A percentile compares a stretch with the other conserved stretches of the same genome.
Conservation (phyloP, 1,140 invertebrate genomes). For the Drosophila seguyi region DNA sequence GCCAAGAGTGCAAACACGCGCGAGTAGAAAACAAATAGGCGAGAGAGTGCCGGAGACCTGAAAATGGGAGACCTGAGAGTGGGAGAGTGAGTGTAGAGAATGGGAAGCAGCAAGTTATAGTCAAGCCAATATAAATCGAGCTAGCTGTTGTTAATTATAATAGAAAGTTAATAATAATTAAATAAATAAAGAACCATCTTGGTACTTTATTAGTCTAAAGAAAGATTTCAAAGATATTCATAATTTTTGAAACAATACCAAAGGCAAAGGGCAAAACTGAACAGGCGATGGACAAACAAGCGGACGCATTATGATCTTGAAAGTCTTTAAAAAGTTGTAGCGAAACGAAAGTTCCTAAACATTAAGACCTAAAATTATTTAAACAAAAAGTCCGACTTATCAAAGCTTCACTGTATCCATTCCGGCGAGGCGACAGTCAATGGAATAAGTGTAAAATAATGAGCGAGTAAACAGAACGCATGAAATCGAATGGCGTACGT, state of each 20-base stretch:
- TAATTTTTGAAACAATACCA: no score
- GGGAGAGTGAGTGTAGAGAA: constrained; percentile 3
- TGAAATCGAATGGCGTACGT: constrained; percentile 49
- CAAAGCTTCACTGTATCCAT: constrained; percentile 8
- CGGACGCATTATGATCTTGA: background rate
- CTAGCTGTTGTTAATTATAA: no score
- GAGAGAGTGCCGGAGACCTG: constrained; percentile 17
- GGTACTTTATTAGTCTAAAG: no score
- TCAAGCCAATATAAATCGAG: background rate
- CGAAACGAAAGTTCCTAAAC: background rate
- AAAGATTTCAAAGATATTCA: no score
- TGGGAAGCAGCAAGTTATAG: constrained; percentile 29
- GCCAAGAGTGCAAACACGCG: constrained; percentile 68
- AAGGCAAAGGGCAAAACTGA: background rate
- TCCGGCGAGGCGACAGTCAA: constrained; percentile 64
- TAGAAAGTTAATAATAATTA: background rate
- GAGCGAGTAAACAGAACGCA: constrained; percentile 70
- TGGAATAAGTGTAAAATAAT: constrained; percentile 60
- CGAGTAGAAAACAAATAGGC: constrained; percentile 73
- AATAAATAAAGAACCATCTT: background rate
- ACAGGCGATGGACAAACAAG: background rate
- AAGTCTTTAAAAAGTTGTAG: background rate
- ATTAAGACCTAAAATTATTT: background rate
- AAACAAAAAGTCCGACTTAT: background rate
- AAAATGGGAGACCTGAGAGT: constrained; percentile 5